Percentiles rank a stretch among this genome's conserved stretches.
These are phyloP conservation scores for Terebella lapidaria DNA, from an alignment of 2,888 invertebrate genomes.

Conservation along the genomic window DNA sequence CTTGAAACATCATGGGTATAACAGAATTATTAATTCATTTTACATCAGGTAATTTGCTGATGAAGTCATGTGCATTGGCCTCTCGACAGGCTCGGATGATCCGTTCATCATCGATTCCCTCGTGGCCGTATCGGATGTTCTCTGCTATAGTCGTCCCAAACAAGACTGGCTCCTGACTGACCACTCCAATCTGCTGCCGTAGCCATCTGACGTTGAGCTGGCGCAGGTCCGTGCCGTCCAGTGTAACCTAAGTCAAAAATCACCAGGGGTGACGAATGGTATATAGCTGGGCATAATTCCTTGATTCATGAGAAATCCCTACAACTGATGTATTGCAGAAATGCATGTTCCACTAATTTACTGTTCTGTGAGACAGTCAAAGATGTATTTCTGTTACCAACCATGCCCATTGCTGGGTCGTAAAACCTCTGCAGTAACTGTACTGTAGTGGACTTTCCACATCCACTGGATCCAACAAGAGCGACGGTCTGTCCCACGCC, in stretches of 20 bases:
- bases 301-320: no score
- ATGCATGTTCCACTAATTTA: no score
- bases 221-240: constrained; percentile 39
- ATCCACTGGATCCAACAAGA: constrained; percentile 69
- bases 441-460: constrained; percentile 84
- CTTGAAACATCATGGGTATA: no score
- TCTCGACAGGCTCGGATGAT: constrained; percentile 44
- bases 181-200: constrained; percentile 34
- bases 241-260: constrained; percentile 11
- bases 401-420: constrained; percentile 50
- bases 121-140: constrained; percentile 54
- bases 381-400: no score
- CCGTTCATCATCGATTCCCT: constrained; percentile 34
- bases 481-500: constrained; percentile 23
- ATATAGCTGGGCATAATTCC: no score
- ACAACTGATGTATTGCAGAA: no score
- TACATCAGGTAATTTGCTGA: constrained; percentile 56
- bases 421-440: constrained; percentile 80
- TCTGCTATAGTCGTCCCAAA: constrained; percentile 55
- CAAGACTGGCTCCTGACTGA: constrained; percentile 61
- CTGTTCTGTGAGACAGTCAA: no score
- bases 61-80: constrained; percentile 53
- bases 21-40: no score
- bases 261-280: constrained; percentile 50
- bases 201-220: constrained; percentile 53